Evolutionary conservation across 2,888 invertebrate species (phyloP).

Genomic region (Caprella mutica): DNA sequence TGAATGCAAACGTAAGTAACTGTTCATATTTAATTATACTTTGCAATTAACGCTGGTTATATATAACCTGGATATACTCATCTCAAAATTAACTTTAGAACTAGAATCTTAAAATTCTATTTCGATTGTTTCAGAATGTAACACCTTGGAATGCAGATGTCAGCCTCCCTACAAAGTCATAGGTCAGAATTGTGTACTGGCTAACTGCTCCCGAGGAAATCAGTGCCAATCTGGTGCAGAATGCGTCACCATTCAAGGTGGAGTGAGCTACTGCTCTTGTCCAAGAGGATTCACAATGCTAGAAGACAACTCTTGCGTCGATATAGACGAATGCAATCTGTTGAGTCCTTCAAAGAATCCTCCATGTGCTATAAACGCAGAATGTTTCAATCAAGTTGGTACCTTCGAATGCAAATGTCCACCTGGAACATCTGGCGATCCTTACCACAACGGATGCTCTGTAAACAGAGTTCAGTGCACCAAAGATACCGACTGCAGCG

Average conservation of each 20-base stretch:
- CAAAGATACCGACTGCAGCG: constrained; percentile 66
- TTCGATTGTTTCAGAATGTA: constrained; percentile 38
- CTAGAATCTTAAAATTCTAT: not conserved
- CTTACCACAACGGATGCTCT: constrained; percentile 72
- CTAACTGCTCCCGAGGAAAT: constrained; percentile 54
- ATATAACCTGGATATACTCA: not conserved
- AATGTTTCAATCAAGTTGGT: constrained; percentile 68
- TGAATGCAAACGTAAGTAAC: constrained; percentile 51
- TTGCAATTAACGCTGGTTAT: not conserved
- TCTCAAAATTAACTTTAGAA: not conserved
- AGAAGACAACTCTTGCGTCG: constrained; percentile 64
- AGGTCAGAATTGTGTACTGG: constrained; percentile 69
- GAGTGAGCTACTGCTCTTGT: constrained; percentile 85
- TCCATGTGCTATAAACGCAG: constrained; percentile 74
- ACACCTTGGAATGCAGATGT: constrained; percentile 58
- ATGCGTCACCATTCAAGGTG: constrained; percentile 77
- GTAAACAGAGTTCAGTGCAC: constrained; percentile 70
- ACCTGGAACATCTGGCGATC: constrained; percentile 67
- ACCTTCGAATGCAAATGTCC: constrained; percentile 74
- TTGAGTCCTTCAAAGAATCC: constrained; percentile 58
- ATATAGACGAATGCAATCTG: constrained; percentile 71
- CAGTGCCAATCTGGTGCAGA: constrained; percentile 65
- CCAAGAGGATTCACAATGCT: constrained; percentile 71
- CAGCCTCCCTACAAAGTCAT: constrained; percentile 75
- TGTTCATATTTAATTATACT: not conserved